Base-by-base conservation (phyloP, 2,888 invertebrate species). In the Tetranychus truncatus region DNA sequence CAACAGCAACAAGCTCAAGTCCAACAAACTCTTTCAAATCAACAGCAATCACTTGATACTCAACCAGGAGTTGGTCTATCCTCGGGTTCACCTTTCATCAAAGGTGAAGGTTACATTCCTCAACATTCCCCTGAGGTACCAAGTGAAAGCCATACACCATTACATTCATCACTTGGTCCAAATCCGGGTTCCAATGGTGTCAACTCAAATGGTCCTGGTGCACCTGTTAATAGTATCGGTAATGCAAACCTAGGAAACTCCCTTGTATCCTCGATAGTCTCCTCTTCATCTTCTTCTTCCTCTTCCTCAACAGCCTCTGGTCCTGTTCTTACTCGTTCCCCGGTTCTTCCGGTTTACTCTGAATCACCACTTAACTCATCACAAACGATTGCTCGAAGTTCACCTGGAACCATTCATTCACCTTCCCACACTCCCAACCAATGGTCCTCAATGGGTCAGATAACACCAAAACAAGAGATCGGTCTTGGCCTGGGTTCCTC, bases 11-110 rank as follows among this genome's bases (percentile, higher is more conserved):
- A 34, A 34, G 34, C 34, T 34, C 34, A 34, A 34, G 34, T 34
- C 34, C 55, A 55, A 55, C 55, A 55, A 55, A 55, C 55, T 55
- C 55, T 55, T 55, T 55, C 55, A 55, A 55, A 55, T 55, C 55
- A 55, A 55, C 55, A 55, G 55, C 55, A 55, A 55, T 55, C 55
- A 55, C 55, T 55, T 55, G 55, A 55, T 55, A 55, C 55, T 55
- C 55, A 55, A 55, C 55, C 9, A 55, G 55, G 55, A 55, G 55
- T 15, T 55, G 55, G 55, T 55, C 55, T 55, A 55, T 55, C 55
- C 9, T 9, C 55, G 9, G 55, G 55, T 55, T 55, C 55, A 55
- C 55, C 55, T 55, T 55, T 55, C 15, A 55, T 55, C 55, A 34
- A 34, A 34, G 34, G 34, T 34, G 34, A 34, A 34, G 34, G 34